Evolutionary conservation across 2,888 invertebrate genomes (phyloP).

Genomic region (Chymomyza caudatula): DNA sequence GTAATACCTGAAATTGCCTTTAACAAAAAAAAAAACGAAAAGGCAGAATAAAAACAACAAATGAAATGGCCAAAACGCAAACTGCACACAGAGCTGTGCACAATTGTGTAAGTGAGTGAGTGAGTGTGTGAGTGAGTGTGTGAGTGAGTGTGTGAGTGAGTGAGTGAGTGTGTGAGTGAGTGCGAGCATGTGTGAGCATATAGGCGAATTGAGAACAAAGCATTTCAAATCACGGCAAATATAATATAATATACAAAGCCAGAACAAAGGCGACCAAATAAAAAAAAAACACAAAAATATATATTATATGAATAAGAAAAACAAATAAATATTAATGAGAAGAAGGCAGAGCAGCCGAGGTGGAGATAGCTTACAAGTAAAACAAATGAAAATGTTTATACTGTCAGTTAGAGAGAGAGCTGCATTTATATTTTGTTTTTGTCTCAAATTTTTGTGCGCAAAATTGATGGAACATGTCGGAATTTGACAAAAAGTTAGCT

Average conservation of each 20-base stretch:
- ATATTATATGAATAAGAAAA: constrained; percentile 19
- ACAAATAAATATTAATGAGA: constrained; percentile 10
- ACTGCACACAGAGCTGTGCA: constrained; percentile 21
- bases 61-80: constrained; percentile 22
- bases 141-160: neutral
- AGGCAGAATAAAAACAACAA: constrained; percentile 16
- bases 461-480: neutral
- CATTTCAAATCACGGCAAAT: constrained; percentile 53
- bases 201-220: constrained; percentile 50
- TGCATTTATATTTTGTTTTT: neutral
- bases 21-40: constrained; percentile 1
- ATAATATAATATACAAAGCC: constrained; percentile 15
- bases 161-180: neutral
- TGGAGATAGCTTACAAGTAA: constrained; percentile 1
- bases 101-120: neutral
- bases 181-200: neutral
- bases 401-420: neutral
- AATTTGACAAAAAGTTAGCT: neutral
- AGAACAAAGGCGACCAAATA: constrained; percentile 55
- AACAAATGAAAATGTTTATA: constrained; percentile 13
- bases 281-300: constrained; percentile 7
- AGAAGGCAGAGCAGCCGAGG: neutral
- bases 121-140: neutral
- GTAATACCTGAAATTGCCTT: constrained; percentile 30
- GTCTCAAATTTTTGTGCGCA: neutral